Percentiles rank a stretch among this genome's conserved stretches.
These are phyloP conservation scores for Leucophenga montana DNA, from an alignment of 2,888 invertebrate genomes.

Conservation along the genomic window DNA sequence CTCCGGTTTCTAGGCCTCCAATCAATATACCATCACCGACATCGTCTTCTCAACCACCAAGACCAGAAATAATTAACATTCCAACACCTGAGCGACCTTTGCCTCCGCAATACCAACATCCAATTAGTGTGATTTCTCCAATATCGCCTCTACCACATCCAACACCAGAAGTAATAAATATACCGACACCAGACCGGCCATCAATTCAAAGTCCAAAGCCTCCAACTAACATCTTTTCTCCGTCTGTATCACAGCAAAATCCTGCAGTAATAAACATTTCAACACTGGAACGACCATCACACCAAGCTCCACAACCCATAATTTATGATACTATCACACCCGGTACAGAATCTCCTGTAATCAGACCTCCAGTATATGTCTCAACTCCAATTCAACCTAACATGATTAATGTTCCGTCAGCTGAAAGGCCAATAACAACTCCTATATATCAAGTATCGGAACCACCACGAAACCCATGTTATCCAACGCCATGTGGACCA, in stretches of 20 bases:
- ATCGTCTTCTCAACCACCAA: constrained; percentile 29
- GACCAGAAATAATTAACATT: constrained; percentile 20
- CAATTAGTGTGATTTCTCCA: constrained; percentile 32
- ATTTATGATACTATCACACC: constrained; percentile 24
- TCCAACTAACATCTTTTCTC: constrained; percentile 27
- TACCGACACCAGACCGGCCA: constrained; percentile 54
- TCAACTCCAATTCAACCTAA: too few species aligned
- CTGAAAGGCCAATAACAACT: too few species aligned
- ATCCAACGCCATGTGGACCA: constrained; percentile 79
- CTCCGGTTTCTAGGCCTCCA: not conserved
- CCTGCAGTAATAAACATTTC: constrained; percentile 49
- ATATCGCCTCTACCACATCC: constrained; percentile 28
- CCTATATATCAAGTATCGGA: constrained; percentile 12
- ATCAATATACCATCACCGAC: constrained; percentile 33
- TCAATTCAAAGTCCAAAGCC: constrained; percentile 50
- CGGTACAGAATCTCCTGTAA: not conserved
- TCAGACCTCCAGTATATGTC: too few species aligned
- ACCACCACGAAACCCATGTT: constrained; percentile 73
- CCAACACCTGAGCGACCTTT: not conserved
- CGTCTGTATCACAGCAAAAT: constrained; percentile 26
- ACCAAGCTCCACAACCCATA: constrained; percentile 26
- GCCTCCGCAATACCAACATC: constrained; percentile 20
- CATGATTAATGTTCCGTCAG: too few species aligned
- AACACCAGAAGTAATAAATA: constrained; percentile 40
- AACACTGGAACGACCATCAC: constrained; percentile 37